Base-by-base conservation (phyloP, 1,140 invertebrate species). In the Odontomachus brunneus region DNA sequence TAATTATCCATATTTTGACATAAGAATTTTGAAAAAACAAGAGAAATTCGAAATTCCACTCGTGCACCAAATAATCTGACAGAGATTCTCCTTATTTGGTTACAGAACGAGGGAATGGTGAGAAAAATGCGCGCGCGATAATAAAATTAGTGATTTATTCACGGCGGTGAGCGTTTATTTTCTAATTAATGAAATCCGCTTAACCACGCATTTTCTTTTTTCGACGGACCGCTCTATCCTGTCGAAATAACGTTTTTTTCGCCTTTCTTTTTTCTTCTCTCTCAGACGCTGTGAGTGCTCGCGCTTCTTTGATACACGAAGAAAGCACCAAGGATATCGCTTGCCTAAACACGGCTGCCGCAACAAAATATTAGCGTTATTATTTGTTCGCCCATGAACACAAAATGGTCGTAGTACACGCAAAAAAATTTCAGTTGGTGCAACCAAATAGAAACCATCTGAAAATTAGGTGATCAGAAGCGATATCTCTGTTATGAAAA, bases 141-240 rank as follows among this genome's bases (percentile, higher is more conserved):
- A 44, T 38, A 24, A 33, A 53, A 66, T 76, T 76, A 66, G 62
- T 29, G 49, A 55, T 67, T n/a, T 24, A 60, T 29, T 78, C 17
- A 49, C 22, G 14, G 15, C 22, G 12, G 14, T 19, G 17, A 24
- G 29, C 17, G 29, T 22, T 19, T 44, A 44, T 33, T 38, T 19
- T 33, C 67, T 67, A 48, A 55, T 75, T 65, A 51, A 75, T 55
- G 73, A 75, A 65, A 65, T n/a, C 17, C 63, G 17, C 22, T 57
- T 67, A 53, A 78, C 67, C 29, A 67, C 5, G 22, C 22, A 19
- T 3, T 38, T 38, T 24, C 55, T 62, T 38, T 66, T 53, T n/a
- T 38, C 15, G 15, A 24, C 19, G 62, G 55, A 4, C 11, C 29
- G 44, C 22, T 67, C 9, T 44, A 19, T 11, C 17, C 38, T 66